Evolutionary conservation across 2,113 vertebrate genomes (phyloP).

Genomic region (Oreochromis tanganicae): DNA sequence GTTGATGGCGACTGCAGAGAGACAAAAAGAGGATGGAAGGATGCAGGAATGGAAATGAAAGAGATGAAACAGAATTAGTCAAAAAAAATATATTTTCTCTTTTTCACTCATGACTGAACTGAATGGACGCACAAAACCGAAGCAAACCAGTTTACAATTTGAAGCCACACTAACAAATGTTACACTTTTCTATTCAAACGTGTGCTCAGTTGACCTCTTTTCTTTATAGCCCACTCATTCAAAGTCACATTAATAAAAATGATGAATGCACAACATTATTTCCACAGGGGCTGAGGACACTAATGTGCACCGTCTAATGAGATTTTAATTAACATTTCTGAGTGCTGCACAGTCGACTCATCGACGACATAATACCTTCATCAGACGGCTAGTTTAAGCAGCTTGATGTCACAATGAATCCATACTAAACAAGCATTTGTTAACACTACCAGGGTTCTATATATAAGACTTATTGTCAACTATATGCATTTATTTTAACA

Average conservation of each 20-base stretch:
- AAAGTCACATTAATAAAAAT: background rate
- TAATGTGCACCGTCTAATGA: constrained; percentile 1
- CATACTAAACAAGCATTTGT: background rate
- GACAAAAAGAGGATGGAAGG: background rate
- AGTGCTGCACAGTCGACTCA: background rate
- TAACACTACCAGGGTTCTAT: background rate
- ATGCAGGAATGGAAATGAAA: background rate
- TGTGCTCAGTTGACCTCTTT: background rate
- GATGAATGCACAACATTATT: background rate
- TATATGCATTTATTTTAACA: background rate
- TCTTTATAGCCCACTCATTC: background rate
- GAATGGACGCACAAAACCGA: background rate
- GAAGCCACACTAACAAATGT: background rate
- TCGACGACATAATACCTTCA: background rate
- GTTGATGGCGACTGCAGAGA: constrained; percentile 84
- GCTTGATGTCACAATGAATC: background rate
- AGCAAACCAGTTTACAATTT: rapidly evolving
- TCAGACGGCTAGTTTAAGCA: background rate
- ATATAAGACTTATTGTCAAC: background rate
- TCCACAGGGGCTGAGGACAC: background rate
- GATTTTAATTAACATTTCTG: background rate
- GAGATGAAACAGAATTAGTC: background rate
- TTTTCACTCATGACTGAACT: background rate
- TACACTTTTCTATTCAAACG: background rate
- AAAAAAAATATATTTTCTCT: background rate